phyloP scores from a whole-genome alignment of 2,888 invertebrate species.

The Ptilodon capucinus region DNA sequence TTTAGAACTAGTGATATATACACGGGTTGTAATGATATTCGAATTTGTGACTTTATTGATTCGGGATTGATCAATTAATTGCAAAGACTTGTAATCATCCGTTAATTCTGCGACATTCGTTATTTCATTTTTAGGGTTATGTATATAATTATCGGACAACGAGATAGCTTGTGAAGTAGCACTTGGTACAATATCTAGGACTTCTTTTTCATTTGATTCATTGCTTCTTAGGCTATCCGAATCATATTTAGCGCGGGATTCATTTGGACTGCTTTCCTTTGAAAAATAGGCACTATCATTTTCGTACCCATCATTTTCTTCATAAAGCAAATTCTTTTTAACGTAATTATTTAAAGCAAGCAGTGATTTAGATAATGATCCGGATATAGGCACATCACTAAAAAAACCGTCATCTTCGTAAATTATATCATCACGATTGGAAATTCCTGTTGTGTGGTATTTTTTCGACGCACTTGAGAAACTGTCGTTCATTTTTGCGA shows the following conservation, averaged over 20 bases:
- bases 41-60: not conserved
- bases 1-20: not conserved
- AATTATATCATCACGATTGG: conserved; percentile 30
- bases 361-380: conserved; percentile 66
- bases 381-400: conserved; percentile 62
- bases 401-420: conserved; percentile 69
- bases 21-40: not conserved
- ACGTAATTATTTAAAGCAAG: conserved; percentile 72
- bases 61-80: conserved; percentile 37
- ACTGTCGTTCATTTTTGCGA: conserved; percentile 44
- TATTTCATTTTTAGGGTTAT: conserved; percentile 16
- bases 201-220: conserved; percentile 42
- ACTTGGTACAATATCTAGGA: conserved; percentile 9
- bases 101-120: conserved; percentile 49
- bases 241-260: conserved; percentile 63
- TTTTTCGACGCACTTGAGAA: conserved; percentile 27
- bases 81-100: conserved; percentile 68
- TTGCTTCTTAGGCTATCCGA: conserved; percentile 61
- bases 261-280: conserved; percentile 71
- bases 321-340: conserved; percentile 70
- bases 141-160: not conserved
- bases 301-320: conserved; percentile 52
- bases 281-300: conserved; percentile 69
- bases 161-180: conserved; percentile 6
- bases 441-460: conserved; percentile 18